Conservation (phyloP, 2,797 vertebrate species). For the Todus mexicanus region DNA sequence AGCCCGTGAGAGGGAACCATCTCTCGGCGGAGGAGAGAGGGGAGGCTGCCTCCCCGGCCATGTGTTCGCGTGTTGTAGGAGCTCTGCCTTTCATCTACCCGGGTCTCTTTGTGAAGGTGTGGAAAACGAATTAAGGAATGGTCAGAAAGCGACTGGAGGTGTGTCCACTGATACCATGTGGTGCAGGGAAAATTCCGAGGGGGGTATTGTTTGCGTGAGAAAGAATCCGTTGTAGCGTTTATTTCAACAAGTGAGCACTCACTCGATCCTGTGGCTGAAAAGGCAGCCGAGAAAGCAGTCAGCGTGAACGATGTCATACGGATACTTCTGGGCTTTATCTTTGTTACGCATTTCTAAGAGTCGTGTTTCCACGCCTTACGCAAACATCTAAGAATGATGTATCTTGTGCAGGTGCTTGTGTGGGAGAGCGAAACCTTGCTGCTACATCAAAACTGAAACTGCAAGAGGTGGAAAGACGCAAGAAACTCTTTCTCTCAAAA, state of each 20-base stretch:
- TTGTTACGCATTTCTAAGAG: neutral
- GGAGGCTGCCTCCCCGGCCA: neutral
- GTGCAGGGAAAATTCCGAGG: neutral
- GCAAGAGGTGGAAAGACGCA: neutral
- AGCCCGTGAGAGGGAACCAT: neutral
- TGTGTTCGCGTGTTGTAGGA: neutral
- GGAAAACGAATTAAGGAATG: neutral
- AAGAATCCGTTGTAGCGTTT: neutral
- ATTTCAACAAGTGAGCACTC: neutral
- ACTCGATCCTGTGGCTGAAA: neutral
- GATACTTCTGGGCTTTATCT: neutral
- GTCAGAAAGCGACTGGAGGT: neutral
- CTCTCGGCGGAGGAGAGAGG: neutral
- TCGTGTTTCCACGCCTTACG: neutral
- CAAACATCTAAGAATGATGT: neutral
- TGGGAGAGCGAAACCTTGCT: neutral
- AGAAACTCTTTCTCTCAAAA: neutral
- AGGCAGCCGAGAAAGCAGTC: neutral
- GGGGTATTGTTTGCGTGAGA: neutral
- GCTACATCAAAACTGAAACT: neutral
- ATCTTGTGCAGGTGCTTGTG: neutral
- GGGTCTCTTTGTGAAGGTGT: neutral
- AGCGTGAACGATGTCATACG: neutral
- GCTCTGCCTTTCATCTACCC: neutral
- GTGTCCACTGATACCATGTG: neutral